Conservation (phyloP, 2,113 vertebrate species). For the Trinectes maculatus region DNA sequence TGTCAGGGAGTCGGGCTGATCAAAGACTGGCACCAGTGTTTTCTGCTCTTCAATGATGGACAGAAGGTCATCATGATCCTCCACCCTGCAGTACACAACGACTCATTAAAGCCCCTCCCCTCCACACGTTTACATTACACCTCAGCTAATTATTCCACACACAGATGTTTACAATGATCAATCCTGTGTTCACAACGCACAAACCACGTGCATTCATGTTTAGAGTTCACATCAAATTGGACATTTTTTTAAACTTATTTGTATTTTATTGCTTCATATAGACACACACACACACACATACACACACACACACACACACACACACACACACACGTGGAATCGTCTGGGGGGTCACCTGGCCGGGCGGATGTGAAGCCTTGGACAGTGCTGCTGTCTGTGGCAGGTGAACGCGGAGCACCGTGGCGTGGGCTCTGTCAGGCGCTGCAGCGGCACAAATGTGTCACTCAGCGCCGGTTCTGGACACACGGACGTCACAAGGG, state of each 20-base stretch:
- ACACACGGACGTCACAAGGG: background rate
- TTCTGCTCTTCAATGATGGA: conserved; percentile 78
- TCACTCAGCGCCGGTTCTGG: conserved; percentile 78
- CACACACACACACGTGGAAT: too few relatives aligned
- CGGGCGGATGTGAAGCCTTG: conserved; percentile 80
- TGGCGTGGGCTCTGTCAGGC: background rate
- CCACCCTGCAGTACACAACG: conserved; percentile 78
- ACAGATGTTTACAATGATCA: too few relatives aligned
- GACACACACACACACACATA: too few relatives aligned
- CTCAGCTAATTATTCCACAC: too few relatives aligned
- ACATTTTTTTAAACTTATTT: too few relatives aligned
- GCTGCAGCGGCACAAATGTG: conserved; percentile 81
- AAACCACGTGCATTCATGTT: too few relatives aligned
- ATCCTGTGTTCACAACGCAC: too few relatives aligned
- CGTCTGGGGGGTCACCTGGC: conserved; percentile 88
- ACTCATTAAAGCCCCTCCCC: too few relatives aligned
- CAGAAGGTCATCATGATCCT: conserved; percentile 89
- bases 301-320: too few relatives aligned
- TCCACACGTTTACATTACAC: too few relatives aligned
- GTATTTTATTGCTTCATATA: too few relatives aligned
- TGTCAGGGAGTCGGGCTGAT: conserved; percentile 80
- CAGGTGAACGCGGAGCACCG: conserved; percentile 77
- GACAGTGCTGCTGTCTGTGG: conserved; percentile 79
- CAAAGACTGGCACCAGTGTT: conserved; percentile 63
- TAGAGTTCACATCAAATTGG: too few relatives aligned